phyloP scores from a whole-genome alignment of 2,888 invertebrate genomes.

The Cephonodes hylas region DNA sequence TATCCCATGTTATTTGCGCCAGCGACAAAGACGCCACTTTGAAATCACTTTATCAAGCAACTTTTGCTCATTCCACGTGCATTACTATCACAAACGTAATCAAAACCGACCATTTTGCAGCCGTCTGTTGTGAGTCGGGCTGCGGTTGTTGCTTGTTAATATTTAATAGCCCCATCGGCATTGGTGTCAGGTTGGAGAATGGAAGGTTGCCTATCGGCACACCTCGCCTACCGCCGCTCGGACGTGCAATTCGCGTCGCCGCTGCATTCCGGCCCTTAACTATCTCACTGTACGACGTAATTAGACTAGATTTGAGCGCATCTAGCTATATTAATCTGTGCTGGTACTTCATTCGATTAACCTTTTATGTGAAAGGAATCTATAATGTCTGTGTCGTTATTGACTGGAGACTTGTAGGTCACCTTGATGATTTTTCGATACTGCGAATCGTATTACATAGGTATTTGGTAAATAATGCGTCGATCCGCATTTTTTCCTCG shows the following conservation, averaged over 20 bases:
- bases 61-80: conserved; percentile 9
- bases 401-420: conserved; percentile 22
- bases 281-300: conserved; percentile 49
- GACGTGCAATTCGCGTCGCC: conserved; percentile 58
- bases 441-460: conserved; percentile 20
- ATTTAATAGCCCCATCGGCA: conserved; percentile 68
- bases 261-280: conserved; percentile 61
- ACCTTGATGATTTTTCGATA: conserved; percentile 22
- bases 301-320: conserved; percentile 38
- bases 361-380: conserved; percentile 37
- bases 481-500: conserved; percentile 17
- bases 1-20: not conserved
- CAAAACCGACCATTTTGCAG: conserved; percentile 25
- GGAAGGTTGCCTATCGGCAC: conserved; percentile 72
- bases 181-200: conserved; percentile 67
- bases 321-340: conserved; percentile 38
- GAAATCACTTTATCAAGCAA: conserved; percentile 27
- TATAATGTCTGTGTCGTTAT: conserved; percentile 30
- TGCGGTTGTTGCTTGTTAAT: conserved; percentile 53
- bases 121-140: conserved; percentile 35
- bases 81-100: conserved; percentile 24
- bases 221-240: conserved; percentile 52
- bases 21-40: conserved; percentile 19
- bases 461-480: conserved; percentile 15
- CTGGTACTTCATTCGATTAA: conserved; percentile 37